phyloP scores from a whole-genome alignment of 2,888 invertebrate genomes.

The Troides helena region DNA sequence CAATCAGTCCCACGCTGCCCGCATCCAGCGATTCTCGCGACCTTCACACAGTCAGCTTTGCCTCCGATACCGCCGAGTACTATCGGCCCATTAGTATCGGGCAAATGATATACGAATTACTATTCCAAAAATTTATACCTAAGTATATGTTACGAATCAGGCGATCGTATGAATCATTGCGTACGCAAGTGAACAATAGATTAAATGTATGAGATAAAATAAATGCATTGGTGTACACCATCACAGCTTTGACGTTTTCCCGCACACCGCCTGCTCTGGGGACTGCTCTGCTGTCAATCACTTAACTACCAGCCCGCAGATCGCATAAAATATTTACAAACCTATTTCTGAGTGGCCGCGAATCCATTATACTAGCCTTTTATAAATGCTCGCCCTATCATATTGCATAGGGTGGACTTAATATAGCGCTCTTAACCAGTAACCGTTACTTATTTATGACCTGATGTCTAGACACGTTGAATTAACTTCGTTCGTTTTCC shows the following conservation, averaged over 20 bases:
- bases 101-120: too few relatives aligned
- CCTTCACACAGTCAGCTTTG: too few relatives aligned
- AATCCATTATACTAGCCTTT: conserved; percentile 70
- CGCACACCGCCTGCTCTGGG: conserved; percentile 45
- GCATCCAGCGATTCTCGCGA: too few relatives aligned
- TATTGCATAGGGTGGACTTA: conserved; percentile 53
- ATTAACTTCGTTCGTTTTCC: conserved; percentile 44
- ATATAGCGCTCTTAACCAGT: conserved; percentile 56
- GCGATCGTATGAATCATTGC: background rate
- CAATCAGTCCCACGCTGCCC: too few relatives aligned
- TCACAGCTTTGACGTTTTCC: conserved; percentile 4
- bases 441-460: conserved; percentile 68
- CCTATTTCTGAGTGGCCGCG: conserved; percentile 68
- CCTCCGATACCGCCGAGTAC: too few relatives aligned
- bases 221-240: conserved; percentile 9
- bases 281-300: conserved; percentile 69
- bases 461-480: conserved; percentile 61
- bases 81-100: too few relatives aligned
- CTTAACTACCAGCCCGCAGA: conserved; percentile 55
- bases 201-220: conserved; percentile 6
- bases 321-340: conserved; percentile 76
- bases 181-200: background rate
- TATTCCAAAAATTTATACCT: too few relatives aligned
- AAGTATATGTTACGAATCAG: background rate
- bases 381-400: conserved; percentile 46